Percentiles rank a stretch among this genome's conserved stretches.
Evolutionary conservation across 2,113 vertebrate genomes (phyloP).

Genomic region (Cavia porcellus): DNA sequence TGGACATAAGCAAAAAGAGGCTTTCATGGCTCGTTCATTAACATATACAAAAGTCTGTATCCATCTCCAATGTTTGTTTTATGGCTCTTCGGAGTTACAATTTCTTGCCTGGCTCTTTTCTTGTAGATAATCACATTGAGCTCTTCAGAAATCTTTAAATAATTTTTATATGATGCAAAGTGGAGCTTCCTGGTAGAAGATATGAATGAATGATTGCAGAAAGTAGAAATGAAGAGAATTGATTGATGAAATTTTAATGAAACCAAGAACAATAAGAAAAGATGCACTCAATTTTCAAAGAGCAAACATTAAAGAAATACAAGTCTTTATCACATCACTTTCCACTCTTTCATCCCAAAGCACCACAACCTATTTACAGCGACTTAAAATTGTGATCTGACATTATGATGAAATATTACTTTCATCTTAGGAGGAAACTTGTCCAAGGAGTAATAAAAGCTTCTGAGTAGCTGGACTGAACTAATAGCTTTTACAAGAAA

Average conservation of each 20-base stretch:
- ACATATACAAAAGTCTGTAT: background rate
- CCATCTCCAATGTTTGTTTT: background rate
- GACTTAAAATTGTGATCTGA: constrained; percentile 63
- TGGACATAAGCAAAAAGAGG: background rate
- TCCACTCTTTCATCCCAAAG: constrained; percentile 33
- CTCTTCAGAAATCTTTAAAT: background rate
- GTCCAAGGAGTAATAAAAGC: constrained; percentile 29
- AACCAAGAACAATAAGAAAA: background rate
- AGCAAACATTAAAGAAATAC: background rate
- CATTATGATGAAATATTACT: constrained; percentile 36
- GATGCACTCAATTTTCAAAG: background rate
- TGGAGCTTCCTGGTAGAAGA: background rate
- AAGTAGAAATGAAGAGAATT: background rate
- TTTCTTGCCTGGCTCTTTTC: background rate
- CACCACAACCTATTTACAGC: background rate
- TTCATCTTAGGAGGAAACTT: constrained; percentile 49
- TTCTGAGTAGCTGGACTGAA: constrained; percentile 8
- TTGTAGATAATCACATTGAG: background rate
- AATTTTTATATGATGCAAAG: background rate
- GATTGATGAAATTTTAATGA: background rate
- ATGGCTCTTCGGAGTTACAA: background rate
- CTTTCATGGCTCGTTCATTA: background rate
- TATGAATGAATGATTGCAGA: background rate
- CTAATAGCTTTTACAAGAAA: constrained; percentile 62
- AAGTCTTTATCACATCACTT: background rate